Conservation (phyloP, 2,113 vertebrate genomes). For the Cynocephalus volans region DNA sequence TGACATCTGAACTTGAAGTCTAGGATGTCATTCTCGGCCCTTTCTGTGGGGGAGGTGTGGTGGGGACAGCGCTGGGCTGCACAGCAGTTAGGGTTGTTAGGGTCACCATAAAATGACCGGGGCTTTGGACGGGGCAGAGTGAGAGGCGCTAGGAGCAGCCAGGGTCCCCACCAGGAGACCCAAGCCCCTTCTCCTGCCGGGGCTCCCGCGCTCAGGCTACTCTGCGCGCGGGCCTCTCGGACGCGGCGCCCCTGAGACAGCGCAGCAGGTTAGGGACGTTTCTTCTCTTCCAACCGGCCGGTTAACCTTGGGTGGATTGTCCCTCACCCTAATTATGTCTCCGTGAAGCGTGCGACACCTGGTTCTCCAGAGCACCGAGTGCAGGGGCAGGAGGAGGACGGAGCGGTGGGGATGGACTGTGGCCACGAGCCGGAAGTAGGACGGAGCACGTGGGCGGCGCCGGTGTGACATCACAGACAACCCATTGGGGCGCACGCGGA, state of each 20-base stretch:
- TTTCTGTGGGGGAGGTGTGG: neutral
- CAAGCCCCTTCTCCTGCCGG: neutral
- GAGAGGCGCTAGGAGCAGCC: neutral
- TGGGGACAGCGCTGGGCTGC: neutral
- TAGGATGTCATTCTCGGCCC: neutral
- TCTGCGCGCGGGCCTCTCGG: neutral
- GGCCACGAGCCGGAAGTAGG: no score
- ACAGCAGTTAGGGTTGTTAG: neutral
- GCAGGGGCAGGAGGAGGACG: neutral
- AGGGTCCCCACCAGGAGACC: neutral
- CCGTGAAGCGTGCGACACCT: neutral
- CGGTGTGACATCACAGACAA: rapidly evolving
- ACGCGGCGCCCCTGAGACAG: neutral
- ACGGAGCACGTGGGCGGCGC: neutral
- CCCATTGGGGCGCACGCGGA: neutral
- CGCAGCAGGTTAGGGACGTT: neutral
- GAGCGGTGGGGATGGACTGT: no score
- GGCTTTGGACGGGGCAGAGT: neutral
- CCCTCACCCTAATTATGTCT: neutral
- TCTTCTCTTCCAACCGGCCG: neutral
- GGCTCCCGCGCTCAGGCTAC: neutral
- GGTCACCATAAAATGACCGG: neutral
- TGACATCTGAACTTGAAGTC: neutral
- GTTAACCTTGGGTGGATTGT: neutral
- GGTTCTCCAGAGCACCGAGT: neutral